Evolutionary conservation across 2,888 invertebrate species (phyloP), one percentile per base, ranked within the genome.

Genomic region (Eupithecia centaureata): DNA sequence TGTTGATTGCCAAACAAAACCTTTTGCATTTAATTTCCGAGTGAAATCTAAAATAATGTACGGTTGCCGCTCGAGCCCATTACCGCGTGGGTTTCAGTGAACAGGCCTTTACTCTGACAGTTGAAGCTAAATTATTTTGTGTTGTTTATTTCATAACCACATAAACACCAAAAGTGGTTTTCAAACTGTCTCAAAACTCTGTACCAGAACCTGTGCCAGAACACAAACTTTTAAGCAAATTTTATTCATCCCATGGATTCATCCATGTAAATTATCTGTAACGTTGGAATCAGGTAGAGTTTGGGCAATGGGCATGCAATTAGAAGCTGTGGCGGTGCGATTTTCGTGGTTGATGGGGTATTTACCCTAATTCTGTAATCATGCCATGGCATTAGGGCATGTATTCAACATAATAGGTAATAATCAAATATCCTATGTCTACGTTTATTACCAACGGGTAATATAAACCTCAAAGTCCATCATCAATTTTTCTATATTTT

Each of bases 261-360:
- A 47, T 22, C 22, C 47, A 22, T 22, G 12, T 22, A 2, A 18
- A n/a, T 35, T 42, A 30, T n/a, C n/a, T n/a, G n/a, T n/a, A n/a
- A n/a, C n/a, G n/a, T n/a, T n/a, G n/a, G n/a, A n/a, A n/a, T n/a
- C 32, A 8, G 52, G 51, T 52, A 52, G 25, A 0, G 1, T 22
- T 13, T 15, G 13, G 52, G 13, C 25, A 52, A 52, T 52, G 27
- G 27, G 52, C 52, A 52, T 52, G 52, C 30, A 30, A 56, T 56
- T 28, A 30, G 27, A 56, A 56, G 56, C 10, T 56, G 15, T 12
- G 56, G 15, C 13, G 30, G 30, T 12, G 56, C 56, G 27, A n/a
- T 25, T 10, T 56, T 56, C 27, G n/a, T 30, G 28, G 10, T 30
- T 27, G 27, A 56, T 56, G 30, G 18, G 1, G 3, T 13, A 27